Evolutionary conservation across 92 coral and sea anemone species (phyloP), one percentile per base, ranked within the genome.

Genomic region (Isaurus tuberculatus): DNA sequence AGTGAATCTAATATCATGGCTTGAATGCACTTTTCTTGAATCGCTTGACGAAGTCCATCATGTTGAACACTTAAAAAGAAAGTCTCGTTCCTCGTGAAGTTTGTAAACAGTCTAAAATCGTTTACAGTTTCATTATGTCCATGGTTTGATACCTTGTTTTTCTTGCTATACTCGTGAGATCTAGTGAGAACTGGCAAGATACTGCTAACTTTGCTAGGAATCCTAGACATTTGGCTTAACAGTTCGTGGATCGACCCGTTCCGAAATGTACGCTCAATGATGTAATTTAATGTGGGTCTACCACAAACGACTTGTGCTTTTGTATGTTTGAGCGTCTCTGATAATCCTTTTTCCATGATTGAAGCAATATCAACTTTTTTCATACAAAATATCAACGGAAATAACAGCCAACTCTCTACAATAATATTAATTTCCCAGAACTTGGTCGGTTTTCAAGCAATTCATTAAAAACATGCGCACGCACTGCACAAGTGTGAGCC

Each of bases 211-310:
- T 67, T 67, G 72, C 72, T 65, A 65, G 71, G 71, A 65, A 65
- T 65, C 0, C 71, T 65, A 65, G 71, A 65, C 71, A 65, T 65
- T 65, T 65, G 71, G 71, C 71, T 67, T 0, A 67, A 67, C 72
- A 67, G 72, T 67, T 67, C 72, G 72, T 67, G 72, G 72, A 67
- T 44, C 72, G 72, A 67, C 72, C 71, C 72, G 72, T 67, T 67
- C 43, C 25, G 72, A 67, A 67, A 67, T 67, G 43, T 29, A 67
- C 72, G 22, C 72, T 67, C 72, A 67, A 5, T 57, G 65, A 2
- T 6, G 5, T 57, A 42, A 42, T 0, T 42, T 42, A 42, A 2
- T 44, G 7, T 44, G 53, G 71, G 71, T 65, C 71, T 65, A 67
- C 43, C 46, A 67, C 43, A 29, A 68, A 68, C 48, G 28, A 11